phyloP scores from a whole-genome alignment of 1,140 invertebrate genomes.

The Achatina immaculata region DNA sequence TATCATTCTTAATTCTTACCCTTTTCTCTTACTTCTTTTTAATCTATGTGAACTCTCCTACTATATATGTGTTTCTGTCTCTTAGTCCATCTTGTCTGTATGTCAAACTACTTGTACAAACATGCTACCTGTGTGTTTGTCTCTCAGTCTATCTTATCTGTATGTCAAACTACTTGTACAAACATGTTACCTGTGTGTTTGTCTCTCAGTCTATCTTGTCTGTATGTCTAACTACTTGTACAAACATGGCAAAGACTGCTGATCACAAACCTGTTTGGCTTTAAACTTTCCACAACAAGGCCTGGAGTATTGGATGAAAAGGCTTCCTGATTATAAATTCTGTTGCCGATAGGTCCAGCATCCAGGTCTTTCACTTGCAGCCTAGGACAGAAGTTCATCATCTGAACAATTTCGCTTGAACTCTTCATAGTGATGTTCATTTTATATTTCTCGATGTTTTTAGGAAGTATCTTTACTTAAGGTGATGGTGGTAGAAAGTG shows the following conservation, averaged over 20 bases:
- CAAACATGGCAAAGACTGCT: no score
- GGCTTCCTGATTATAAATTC: background rate
- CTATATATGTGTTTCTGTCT: background rate
- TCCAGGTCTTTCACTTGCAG: background rate
- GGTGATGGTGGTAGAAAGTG: no score
- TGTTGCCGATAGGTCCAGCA: background rate
- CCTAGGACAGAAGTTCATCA: no score
- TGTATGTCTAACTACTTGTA: no score
- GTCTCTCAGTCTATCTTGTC: background rate
- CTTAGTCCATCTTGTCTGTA: background rate
- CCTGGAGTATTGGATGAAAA: background rate
- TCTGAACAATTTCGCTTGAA: no score
- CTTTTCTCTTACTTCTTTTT: no score
- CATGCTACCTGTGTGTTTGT: background rate
- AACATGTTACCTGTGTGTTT: background rate
- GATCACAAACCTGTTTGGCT: slow-evolving; percentile 4
- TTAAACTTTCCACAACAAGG: background rate
- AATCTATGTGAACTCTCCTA: no score
- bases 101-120: background rate
- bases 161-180: background rate
- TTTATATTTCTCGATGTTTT: no score
- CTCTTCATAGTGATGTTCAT: no score
- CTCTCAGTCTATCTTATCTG: background rate
- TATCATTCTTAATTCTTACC: no score
- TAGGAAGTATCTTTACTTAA: no score